Evolutionary conservation across 2,113 vertebrate species (phyloP).

Genomic region (Aplodontia rufa): DNA sequence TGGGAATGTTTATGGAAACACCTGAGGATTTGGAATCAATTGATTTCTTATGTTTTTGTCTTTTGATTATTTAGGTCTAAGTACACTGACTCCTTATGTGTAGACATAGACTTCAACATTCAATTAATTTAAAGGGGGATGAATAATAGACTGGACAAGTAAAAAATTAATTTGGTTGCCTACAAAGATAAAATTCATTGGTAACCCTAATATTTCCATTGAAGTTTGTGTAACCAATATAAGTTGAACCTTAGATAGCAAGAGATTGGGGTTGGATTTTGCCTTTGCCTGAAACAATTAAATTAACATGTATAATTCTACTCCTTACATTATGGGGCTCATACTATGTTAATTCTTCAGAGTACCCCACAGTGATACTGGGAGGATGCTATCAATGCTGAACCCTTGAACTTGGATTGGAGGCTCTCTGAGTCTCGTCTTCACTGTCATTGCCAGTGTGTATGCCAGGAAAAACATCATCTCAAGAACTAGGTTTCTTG

Average conservation of each 20-base stretch:
- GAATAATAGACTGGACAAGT: not conserved
- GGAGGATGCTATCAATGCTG: not conserved
- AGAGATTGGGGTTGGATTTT: not conserved
- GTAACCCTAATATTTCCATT: not conserved
- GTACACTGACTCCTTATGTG: not conserved
- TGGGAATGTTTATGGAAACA: not conserved
- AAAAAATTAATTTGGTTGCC: not conserved
- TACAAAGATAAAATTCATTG: not conserved
- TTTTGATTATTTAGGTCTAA: not conserved
- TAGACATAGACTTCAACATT: not conserved
- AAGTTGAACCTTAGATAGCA: not conserved
- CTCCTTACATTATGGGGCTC: not conserved
- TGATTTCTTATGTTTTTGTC: not conserved
- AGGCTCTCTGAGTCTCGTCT: not conserved
- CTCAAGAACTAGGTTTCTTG: not conserved
- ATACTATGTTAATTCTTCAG: not conserved
- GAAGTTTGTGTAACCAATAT: not conserved
- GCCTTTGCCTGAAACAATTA: not conserved
- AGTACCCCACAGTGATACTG: not conserved
- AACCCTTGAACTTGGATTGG: not conserved
- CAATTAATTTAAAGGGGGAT: not conserved
- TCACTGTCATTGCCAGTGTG: not conserved
- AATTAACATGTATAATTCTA: not conserved
- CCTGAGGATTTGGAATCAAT: not conserved
- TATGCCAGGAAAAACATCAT: conserved; percentile 3